Evolutionary conservation across 2,113 vertebrate species (phyloP).

Genomic region (Psammodynastes pulverulentus): DNA sequence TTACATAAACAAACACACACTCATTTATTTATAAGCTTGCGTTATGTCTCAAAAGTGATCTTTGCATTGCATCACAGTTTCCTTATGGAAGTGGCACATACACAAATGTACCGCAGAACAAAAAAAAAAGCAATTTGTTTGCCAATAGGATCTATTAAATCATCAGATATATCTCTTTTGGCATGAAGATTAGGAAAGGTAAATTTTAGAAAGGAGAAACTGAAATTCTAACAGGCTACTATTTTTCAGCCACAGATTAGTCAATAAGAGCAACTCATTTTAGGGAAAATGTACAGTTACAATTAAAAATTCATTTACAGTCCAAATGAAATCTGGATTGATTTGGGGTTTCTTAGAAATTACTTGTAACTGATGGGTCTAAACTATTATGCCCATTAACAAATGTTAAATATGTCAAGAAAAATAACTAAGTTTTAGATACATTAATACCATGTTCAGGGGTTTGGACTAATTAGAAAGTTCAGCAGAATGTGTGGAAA

Average conservation of each 20-base stretch:
- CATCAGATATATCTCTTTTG: not conserved
- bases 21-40: conserved; percentile 36
- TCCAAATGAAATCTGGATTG: not conserved
- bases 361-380: not conserved
- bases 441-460: not conserved
- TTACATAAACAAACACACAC: conserved; percentile 40
- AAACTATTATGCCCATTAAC: not conserved
- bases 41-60: conserved; percentile 35
- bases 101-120: conserved; percentile 39
- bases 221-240: not conserved
- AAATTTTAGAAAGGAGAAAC: conserved; percentile 20
- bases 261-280: not conserved
- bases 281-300: not conserved
- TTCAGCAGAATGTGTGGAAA: not conserved
- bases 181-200: conserved; percentile 1
- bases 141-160: conserved; percentile 1
- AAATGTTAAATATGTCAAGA: not conserved
- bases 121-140: conserved; percentile 35
- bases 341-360: not conserved
- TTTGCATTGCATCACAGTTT: conserved; percentile 19
- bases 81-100: conserved; percentile 32
- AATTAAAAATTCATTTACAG: not conserved
- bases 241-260: not conserved
- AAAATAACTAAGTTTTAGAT: not conserved
- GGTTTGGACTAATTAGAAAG: not conserved